Conservation (phyloP, 2,888 invertebrate genomes). For the Stenotaenia linearis region DNA sequence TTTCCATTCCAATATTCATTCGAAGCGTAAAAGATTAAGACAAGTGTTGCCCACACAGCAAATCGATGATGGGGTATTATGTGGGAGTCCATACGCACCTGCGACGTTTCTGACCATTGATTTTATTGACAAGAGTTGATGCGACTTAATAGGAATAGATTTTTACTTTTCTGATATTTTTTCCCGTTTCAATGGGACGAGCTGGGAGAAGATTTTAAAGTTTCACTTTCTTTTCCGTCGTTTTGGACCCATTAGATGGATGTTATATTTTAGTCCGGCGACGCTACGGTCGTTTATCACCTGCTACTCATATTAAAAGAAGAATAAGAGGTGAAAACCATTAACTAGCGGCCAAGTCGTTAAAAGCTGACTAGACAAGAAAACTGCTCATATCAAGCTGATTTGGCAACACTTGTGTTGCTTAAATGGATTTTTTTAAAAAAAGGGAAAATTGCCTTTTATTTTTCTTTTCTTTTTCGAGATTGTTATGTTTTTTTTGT, state of each 20-base stretch:
- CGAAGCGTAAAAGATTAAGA: slow-evolving; percentile 12
- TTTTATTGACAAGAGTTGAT: neutral
- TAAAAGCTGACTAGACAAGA: slow-evolving; percentile 20
- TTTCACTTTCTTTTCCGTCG: too few relatives aligned
- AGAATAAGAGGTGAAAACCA: neutral
- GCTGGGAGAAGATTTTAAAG: neutral
- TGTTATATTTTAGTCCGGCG: neutral
- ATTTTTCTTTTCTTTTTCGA: neutral
- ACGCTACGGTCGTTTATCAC: neutral
- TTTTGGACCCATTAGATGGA: slow-evolving; percentile 2
- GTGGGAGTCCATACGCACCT: neutral
- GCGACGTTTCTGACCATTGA: slow-evolving; percentile 9
- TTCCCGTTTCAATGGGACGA: neutral
- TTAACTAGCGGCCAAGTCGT: slow-evolving; percentile 15
- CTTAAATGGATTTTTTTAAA: neutral
- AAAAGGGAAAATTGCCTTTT: neutral
- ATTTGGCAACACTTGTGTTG: neutral
- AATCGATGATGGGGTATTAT: neutral
- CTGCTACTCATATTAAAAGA: neutral
- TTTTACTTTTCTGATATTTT: neutral
- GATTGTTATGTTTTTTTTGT: neutral
- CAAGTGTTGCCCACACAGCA: slow-evolving; percentile 7
- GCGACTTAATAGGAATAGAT: neutral
- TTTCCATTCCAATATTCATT: slow-evolving; percentile 2
- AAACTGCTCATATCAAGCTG: neutral